Evolutionary conservation across 2,888 invertebrate species (phyloP), one percentile per base, ranked within the genome.

Genomic region (Itoplectis maculator): DNA sequence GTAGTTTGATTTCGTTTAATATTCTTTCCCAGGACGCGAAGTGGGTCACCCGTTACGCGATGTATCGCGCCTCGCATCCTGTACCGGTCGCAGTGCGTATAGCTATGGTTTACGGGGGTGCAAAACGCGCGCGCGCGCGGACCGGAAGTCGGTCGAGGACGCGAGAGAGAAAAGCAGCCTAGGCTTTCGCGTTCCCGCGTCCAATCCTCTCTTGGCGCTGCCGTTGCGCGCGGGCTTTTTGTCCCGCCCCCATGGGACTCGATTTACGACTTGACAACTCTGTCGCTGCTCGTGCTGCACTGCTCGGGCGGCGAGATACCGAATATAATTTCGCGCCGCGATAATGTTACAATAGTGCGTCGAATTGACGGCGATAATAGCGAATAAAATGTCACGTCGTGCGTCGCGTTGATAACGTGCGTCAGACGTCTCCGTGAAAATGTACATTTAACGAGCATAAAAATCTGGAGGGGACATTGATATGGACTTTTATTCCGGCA

Each of bases 111-210:
- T n/a, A 54, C 37, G 47, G 63, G 56, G 74, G 63, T 78, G 73
- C 35, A 9, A 81, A 81, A 78, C 47, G 54, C 78, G 42, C 49
- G 47, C 78, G 74, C 47, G 54, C 78, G 42, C 49, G 47, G 78
- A 70, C 65, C 37, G 74, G 69, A 78, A 81, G 61, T 69, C 66
- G 81, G 76, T 81, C 81, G 76, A 81, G 81, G 76, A 81, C 81
- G 56, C 66, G 49, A 63, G 74, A 63, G 74, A 59, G 73, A 73
- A 68, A 79, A 49, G 40, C 68, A 29, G n/a, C 59, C n/a, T 59
- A 15, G 54, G 70, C 68, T 63, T 66, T 66, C 47, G 23, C 74
- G 40, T 56, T 56, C 54, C 61, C 45, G 45, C 66, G 56, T 40
- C 37, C 35, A 45, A 42, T 45, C 11, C 66, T n/a, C 47, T 45